Evolutionary conservation across 2,888 invertebrate genomes (phyloP), one percentile per base, ranked within the genome.

Genomic region (Dryocosmus kuriphilus): DNA sequence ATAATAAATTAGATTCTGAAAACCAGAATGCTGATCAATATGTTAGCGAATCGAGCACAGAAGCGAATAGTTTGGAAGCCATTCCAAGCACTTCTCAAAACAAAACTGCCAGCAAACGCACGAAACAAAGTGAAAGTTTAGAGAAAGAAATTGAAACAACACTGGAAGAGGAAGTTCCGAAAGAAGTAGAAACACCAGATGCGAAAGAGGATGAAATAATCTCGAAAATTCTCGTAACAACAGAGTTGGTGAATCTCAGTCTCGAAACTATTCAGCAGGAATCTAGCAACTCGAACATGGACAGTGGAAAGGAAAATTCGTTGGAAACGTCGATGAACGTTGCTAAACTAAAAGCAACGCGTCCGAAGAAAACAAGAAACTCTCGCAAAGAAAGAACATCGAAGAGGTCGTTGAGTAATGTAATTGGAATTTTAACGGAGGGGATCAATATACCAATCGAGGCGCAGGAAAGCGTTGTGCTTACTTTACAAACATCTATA

Each of bases 241-340:
- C 63, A 27, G 82, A 79, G 38, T 63, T 85, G 11, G 85, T 84
- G 46, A 87, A 86, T 67, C 61, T 87, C 57, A 87, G 79, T 67
- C 81, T 89, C 11, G 89, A 88, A 32, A 85, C 88, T 27, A 75
- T 91, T 22, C 91, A 90, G 55, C 86, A 87, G 63, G 91, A 91
- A 73, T 90, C 89, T 0, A 86, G 86, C 24, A 90, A 89, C 46
- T 91, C 91, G 0, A 87, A 90, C 51, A 85, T 90, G 74, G 91
- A 91, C 80, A 91, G 91, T n/a, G 91, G 91, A 0, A 91, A 91
- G 41, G 91, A 91, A 78, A 91, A 91, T 67, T 89, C 91, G 0
- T 80, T 89, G 5, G 91, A 91, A 51, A 85, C 88, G 2, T 79
- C 86, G 2, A 77, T 88, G 0, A 89, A 82, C 60, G 81, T 86